phyloP scores from a whole-genome alignment of 2,888 invertebrate species.

The Nymphalis urticae region DNA sequence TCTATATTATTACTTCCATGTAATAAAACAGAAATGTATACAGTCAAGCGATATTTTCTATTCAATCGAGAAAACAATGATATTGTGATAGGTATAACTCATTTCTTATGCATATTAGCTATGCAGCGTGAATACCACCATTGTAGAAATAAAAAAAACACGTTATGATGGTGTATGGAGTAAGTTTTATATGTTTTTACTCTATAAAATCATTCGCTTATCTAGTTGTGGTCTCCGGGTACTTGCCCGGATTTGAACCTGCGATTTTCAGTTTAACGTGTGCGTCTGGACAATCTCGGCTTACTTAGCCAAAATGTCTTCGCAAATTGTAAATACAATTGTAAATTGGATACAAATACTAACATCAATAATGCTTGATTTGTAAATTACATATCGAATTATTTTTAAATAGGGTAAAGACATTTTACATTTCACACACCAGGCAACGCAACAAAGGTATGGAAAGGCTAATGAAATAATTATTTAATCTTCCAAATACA shows the following conservation, averaged over 20 bases:
- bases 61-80: slow-evolving; percentile 29
- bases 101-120: slow-evolving; percentile 35
- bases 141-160: slow-evolving; percentile 22
- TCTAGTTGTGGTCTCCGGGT: too few relatives aligned
- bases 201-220: too few relatives aligned
- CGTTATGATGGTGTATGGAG: slow-evolving; percentile 6
- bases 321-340: too few relatives aligned
- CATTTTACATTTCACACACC: neutral
- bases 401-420: neutral
- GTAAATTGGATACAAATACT: neutral
- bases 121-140: slow-evolving; percentile 27
- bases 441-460: neutral
- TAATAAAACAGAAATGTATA: slow-evolving; percentile 13
- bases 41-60: slow-evolving; percentile 9
- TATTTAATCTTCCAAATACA: too few relatives aligned
- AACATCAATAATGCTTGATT: neutral
- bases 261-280: too few relatives aligned
- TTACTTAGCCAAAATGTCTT: too few relatives aligned
- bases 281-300: too few relatives aligned
- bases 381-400: neutral
- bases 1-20: neutral
- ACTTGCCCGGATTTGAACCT: too few relatives aligned
- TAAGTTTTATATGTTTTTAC: too few relatives aligned
- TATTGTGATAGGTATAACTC: slow-evolving; percentile 23
- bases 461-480: neutral